Evolutionary conservation across 2,113 vertebrate species (phyloP).

Genomic region (Dasypus novemcinctus): DNA sequence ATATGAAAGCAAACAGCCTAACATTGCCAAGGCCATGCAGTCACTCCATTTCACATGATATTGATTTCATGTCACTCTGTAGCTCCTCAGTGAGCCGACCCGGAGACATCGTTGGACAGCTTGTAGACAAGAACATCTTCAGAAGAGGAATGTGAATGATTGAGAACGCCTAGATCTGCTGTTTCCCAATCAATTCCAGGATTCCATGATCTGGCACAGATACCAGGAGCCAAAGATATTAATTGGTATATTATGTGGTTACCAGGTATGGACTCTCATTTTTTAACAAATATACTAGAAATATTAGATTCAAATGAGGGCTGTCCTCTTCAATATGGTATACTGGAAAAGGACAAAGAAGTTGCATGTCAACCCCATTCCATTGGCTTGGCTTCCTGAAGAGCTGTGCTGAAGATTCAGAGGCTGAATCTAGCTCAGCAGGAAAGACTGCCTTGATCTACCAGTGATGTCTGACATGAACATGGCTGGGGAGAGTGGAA

Average conservation of each 20-base stretch:
- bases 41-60: not conserved
- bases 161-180: not conserved
- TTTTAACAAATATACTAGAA: not conserved
- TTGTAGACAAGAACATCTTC: not conserved
- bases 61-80: not conserved
- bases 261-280: not conserved
- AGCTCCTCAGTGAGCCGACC: not conserved
- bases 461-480: not conserved
- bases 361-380: not conserved
- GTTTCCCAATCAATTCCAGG: not conserved
- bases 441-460: not conserved
- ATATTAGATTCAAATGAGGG: not conserved
- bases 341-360: not conserved
- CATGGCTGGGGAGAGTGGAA: not conserved
- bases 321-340: not conserved
- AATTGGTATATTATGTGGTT: not conserved
- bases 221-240: not conserved
- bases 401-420: not conserved
- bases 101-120: not conserved
- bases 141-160: not conserved
- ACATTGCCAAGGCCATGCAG: not conserved
- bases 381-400: not conserved
- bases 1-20: not conserved
- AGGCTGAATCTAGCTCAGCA: not conserved
- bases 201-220: not conserved